Percentiles rank a stretch among this genome's conserved stretches.
phyloP scores from a whole-genome alignment of 2,888 invertebrate genomes.

The Drosophila koepferae region DNA sequence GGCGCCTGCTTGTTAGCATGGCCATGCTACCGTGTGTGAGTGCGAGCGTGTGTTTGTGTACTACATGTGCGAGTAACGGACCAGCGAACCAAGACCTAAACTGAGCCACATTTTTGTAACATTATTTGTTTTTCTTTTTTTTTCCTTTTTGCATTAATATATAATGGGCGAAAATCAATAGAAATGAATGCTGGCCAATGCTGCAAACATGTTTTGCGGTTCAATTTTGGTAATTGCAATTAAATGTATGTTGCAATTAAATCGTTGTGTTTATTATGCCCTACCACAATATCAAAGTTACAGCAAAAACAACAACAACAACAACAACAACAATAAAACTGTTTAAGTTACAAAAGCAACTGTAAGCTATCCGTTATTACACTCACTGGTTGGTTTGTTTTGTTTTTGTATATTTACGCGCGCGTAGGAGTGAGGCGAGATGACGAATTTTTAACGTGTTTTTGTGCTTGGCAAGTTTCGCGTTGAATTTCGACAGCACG shows the following conservation, averaged over 20 bases:
- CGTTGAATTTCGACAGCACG: constrained; percentile 38
- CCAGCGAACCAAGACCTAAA: constrained; percentile 40
- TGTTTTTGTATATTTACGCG: constrained; percentile 57
- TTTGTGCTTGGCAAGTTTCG: constrained; percentile 33
- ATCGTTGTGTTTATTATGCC: constrained; percentile 46
- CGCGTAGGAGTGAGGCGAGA: constrained; percentile 52
- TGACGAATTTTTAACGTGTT: constrained; percentile 68
- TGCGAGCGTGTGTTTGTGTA: constrained; percentile 25
- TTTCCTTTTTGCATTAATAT: constrained; percentile 56
- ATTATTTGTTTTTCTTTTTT: constrained; percentile 36
- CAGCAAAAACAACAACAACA: not conserved
- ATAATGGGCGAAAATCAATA: constrained; percentile 74
- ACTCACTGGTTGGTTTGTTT: constrained; percentile 67
- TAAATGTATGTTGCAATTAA: constrained; percentile 24
- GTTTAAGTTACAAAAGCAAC: constrained; percentile 28
- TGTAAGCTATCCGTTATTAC: constrained; percentile 34
- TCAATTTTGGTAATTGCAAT: constrained; percentile 63
- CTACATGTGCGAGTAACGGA: constrained; percentile 41
- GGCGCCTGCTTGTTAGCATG: constrained; percentile 39
- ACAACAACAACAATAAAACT: constrained; percentile 15
- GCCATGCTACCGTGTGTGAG: constrained; percentile 14
- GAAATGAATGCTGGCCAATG: constrained; percentile 54
- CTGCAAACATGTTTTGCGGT: constrained; percentile 57
- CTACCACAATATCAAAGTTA: constrained; percentile 6
- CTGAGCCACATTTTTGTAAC: constrained; percentile 52